Evolutionary conservation across 2,888 invertebrate genomes (phyloP).

Genomic region (Polia nebulosa): DNA sequence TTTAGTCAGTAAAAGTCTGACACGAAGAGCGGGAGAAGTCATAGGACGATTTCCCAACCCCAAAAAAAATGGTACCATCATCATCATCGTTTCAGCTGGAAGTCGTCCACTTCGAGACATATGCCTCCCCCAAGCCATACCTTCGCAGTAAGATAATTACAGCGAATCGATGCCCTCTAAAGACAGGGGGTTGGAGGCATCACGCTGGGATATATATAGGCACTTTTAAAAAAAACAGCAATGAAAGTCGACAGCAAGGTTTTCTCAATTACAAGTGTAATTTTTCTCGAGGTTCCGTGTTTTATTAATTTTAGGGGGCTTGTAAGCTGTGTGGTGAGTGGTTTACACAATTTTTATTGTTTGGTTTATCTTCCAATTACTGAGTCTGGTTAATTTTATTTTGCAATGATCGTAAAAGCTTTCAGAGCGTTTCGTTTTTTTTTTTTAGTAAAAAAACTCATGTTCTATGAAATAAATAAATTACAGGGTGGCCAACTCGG

Average conservation of each 20-base stretch:
- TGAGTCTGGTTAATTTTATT: neutral
- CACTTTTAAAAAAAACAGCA: slow-evolving; percentile 61
- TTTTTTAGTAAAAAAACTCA: neutral
- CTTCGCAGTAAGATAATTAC: slow-evolving; percentile 11
- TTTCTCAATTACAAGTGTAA: slow-evolving; percentile 61
- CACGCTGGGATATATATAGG: slow-evolving; percentile 83
- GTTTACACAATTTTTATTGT: slow-evolving; percentile 22
- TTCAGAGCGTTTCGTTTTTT: neutral
- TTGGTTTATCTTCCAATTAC: slow-evolving; percentile 12
- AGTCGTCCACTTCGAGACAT: neutral
- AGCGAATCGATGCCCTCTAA: neutral
- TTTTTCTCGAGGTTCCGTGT: slow-evolving; percentile 56
- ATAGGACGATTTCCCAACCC: too few relatives aligned
- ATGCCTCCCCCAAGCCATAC: neutral
- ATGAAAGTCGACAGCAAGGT: slow-evolving; percentile 48
- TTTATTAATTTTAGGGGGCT: slow-evolving; percentile 48
- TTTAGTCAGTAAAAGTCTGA: too few relatives aligned
- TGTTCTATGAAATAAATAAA: neutral
- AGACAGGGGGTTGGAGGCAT: slow-evolving; percentile 68
- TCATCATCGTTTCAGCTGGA: neutral
- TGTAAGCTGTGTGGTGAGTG: slow-evolving; percentile 2
- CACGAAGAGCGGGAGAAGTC: too few relatives aligned
- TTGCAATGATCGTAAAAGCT: neutral
- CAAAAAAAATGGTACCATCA: too few relatives aligned
- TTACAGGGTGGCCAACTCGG: too few relatives aligned